A percentile compares a stretch with the other conserved stretches of the same genome.
phyloP scores from a whole-genome alignment of 2,888 invertebrate species.

The Papilio protenor region DNA sequence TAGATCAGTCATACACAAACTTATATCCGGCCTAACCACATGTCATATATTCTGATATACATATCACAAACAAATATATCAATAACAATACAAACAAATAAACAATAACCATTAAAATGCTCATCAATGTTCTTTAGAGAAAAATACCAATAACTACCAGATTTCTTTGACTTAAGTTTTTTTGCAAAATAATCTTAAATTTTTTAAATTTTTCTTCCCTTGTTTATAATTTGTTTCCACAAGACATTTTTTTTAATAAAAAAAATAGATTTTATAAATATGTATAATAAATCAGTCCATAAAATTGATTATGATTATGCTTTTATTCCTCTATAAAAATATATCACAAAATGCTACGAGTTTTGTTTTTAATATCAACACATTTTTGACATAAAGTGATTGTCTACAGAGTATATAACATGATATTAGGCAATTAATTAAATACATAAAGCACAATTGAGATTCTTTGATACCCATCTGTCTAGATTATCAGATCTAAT shows the following conservation, averaged over 20 bases:
- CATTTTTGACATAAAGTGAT: background rate
- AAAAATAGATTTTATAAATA: background rate
- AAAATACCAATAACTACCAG: background rate
- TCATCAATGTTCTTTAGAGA: background rate
- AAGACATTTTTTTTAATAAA: background rate
- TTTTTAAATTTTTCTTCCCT: background rate
- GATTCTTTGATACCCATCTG: slow-evolving; percentile 36
- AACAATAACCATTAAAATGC: background rate
- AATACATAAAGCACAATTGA: slow-evolving; percentile 40
- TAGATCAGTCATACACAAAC: background rate
- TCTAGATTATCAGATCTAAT: slow-evolving; percentile 8
- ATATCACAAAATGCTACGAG: background rate
- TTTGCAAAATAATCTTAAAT: background rate
- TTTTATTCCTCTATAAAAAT: background rate
- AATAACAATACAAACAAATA: no score
- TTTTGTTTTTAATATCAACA: no score
- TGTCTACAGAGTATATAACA: slow-evolving; percentile 27
- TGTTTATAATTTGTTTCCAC: background rate
- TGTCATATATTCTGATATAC: slow-evolving; percentile 7
- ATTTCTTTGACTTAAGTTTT: background rate
- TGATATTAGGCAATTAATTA: slow-evolving; percentile 19
- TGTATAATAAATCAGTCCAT: background rate
- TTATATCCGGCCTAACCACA: background rate
- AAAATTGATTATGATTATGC: background rate
- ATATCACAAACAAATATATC: background rate